Base-by-base conservation (phyloP, 64 coral and sea anemone species). In the Platygyra sinensis region DNA sequence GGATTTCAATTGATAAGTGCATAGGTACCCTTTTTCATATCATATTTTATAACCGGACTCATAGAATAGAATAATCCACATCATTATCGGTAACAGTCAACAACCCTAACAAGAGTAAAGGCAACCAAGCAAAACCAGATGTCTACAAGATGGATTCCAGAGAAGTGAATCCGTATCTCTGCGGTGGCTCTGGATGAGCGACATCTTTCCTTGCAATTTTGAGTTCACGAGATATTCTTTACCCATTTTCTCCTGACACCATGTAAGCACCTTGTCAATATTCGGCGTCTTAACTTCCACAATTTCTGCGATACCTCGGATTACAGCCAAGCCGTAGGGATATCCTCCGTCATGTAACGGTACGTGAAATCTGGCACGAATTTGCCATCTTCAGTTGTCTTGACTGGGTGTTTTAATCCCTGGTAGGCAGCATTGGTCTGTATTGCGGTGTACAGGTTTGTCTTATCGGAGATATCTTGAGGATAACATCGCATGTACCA, bases 161-260 rank as follows among this genome's bases (percentile, higher is more conserved):
- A 19, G 88, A 22, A 30, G 11, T 80, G 39, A 90, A 54, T 28
- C 64, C 77, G 52, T 90, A 94, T 62, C 73, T 94, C 51, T 94
- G 87, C 25, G 88, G 93, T 86, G n/a, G 93, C 80, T 51, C 93
- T 49, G 16, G 93, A 89, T n/a, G 65, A 13, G 22, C 10, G 22
- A 94, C 27, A 94, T 94, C 93, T 94, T 86, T 60, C 93, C 93
- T 17, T 88, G 82, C 59, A 94, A 55, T 72, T 90, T 78, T 33
- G 38, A 79, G 75, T 86, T 75, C 9, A 86, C 74, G 22, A 94
- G 73, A 57, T 94, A 94, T 38, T 90, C 87, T 57, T 94, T 94
- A 15, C 25, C 80, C 71, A 90, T 86, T 32, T 73, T 27, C 29
- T 72, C 50, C 79, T 94, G 92, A 65, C 78, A 71, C 92, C 92